Evolutionary conservation across 2,888 invertebrate species (phyloP).

Genomic region (Pyrochroa serraticornis): DNA sequence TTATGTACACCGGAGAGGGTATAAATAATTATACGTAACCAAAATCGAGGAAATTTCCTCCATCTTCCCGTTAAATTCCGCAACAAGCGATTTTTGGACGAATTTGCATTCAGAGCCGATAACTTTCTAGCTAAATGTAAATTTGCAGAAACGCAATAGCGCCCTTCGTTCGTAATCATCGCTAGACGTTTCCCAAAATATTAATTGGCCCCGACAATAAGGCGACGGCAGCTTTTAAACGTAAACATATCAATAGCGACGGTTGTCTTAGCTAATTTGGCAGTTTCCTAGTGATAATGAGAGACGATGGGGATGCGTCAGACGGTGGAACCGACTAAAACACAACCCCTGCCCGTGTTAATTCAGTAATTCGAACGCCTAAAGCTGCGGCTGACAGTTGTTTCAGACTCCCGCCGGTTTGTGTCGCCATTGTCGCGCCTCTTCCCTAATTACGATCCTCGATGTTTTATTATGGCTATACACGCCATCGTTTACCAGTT

Average conservation of each 20-base stretch:
- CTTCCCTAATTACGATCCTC: slow-evolving; percentile 16
- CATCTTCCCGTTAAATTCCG: slow-evolving; percentile 8
- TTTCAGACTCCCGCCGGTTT: slow-evolving; percentile 12
- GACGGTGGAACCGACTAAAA: slow-evolving; percentile 20
- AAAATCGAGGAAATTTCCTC: slow-evolving; percentile 19
- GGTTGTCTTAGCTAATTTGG: slow-evolving; percentile 20
- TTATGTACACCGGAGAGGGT: slow-evolving; percentile 29
- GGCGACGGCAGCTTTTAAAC: slow-evolving; percentile 16
- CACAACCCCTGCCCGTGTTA: slow-evolving; percentile 21
- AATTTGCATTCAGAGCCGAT: slow-evolving; percentile 13
- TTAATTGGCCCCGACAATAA: not conserved
- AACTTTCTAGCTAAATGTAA: slow-evolving; percentile 9
- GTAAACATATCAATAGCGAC: slow-evolving; percentile 17
- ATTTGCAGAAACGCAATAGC: slow-evolving; percentile 5
- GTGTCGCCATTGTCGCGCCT: slow-evolving; percentile 26
- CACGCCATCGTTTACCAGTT: slow-evolving; percentile 7
- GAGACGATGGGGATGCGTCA: slow-evolving; percentile 17
- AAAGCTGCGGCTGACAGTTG: slow-evolving; percentile 33
- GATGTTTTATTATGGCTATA: slow-evolving; percentile 22
- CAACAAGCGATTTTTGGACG: slow-evolving; percentile 15
- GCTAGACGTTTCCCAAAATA: too few relatives aligned
- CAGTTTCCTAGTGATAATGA: slow-evolving; percentile 17
- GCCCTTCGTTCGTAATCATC: too few relatives aligned
- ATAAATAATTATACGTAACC: slow-evolving; percentile 35
- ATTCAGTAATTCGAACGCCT: slow-evolving; percentile 31